Percentiles rank a stretch among this genome's conserved stretches.
Evolutionary conservation across 2,797 vertebrate species (phyloP).

Genomic region (Phataginus tricuspis): DNA sequence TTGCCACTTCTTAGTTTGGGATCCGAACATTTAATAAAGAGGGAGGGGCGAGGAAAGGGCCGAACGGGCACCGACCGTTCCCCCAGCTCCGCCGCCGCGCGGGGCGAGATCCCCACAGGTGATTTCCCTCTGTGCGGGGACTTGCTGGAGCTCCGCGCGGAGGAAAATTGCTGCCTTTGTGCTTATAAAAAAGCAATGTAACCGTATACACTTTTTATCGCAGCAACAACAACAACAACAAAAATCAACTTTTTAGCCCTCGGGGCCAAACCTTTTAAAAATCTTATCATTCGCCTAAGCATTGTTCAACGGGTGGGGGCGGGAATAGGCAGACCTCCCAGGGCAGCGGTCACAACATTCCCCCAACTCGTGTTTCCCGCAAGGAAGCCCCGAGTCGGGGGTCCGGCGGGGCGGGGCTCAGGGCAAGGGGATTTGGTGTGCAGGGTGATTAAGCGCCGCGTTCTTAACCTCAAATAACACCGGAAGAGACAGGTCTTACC

Average conservation of each 20-base stretch:
- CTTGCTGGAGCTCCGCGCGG: constrained; percentile 81
- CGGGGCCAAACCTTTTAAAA: constrained; percentile 52
- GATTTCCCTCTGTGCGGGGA: constrained; percentile 67
- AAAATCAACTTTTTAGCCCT: constrained; percentile 70
- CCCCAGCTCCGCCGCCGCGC: neutral
- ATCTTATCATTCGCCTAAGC: constrained; percentile 40
- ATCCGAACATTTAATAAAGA: neutral
- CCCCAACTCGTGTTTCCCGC: neutral
- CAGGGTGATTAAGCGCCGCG: neutral
- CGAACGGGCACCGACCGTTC: neutral
- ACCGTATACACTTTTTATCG: constrained; percentile 74
- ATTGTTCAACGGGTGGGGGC: constrained; percentile 7
- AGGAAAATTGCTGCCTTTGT: constrained; percentile 82
- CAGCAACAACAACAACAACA: constrained; percentile 81
- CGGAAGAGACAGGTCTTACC: neutral
- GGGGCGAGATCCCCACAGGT: neutral
- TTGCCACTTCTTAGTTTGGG: neutral
- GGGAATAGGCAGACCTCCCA: neutral
- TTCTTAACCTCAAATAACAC: constrained; percentile 15
- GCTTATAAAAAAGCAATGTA: constrained; percentile 77
- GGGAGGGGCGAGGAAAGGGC: neutral
- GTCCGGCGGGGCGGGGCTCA: neutral
- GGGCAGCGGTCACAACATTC: neutral
- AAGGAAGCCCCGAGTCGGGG: neutral
- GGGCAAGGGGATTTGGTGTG: neutral